Conservation (phyloP, 2,888 invertebrate species). For the Emmelina monodactyla region DNA sequence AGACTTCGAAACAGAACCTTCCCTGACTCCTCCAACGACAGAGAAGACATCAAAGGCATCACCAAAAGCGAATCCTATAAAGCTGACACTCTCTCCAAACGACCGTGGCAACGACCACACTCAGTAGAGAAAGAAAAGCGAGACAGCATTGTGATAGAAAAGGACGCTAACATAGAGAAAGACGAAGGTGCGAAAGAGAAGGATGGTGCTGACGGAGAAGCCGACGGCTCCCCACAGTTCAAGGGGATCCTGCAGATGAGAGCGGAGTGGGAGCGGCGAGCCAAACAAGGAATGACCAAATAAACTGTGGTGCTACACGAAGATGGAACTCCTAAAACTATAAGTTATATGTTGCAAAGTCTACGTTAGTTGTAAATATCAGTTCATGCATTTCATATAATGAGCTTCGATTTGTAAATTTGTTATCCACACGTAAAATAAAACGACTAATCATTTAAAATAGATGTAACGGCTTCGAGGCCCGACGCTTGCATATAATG, state of each 20-base stretch:
- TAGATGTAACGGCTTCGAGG: too few relatives aligned
- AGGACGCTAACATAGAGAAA: constrained; percentile 37
- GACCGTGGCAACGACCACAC: constrained; percentile 42
- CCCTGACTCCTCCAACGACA: constrained; percentile 55
- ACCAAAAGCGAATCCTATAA: constrained; percentile 48
- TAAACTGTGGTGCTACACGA: constrained; percentile 53
- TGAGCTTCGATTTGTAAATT: too few relatives aligned
- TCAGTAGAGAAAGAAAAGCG: constrained; percentile 42
- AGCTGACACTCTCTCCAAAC: constrained; percentile 51
- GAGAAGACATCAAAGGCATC: constrained; percentile 52
- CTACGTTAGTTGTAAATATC: too few relatives aligned
- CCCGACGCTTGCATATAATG: too few relatives aligned
- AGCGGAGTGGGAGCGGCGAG: constrained; percentile 81
- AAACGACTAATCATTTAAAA: too few relatives aligned
- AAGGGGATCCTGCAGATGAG: constrained; percentile 78
- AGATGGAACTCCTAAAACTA: constrained; percentile 16
- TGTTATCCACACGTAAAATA: too few relatives aligned
- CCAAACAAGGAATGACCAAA: constrained; percentile 74
- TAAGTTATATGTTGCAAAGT: too few relatives aligned
- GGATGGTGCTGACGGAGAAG: constrained; percentile 34
- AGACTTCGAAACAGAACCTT: constrained; percentile 56
- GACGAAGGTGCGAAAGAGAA: constrained; percentile 36
- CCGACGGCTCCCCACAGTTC: constrained; percentile 63
- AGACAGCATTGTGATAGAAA: constrained; percentile 52
- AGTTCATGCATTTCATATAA: too few relatives aligned